Conservation (phyloP, 2,888 invertebrate genomes). For the Coelinius sp. region DNA sequence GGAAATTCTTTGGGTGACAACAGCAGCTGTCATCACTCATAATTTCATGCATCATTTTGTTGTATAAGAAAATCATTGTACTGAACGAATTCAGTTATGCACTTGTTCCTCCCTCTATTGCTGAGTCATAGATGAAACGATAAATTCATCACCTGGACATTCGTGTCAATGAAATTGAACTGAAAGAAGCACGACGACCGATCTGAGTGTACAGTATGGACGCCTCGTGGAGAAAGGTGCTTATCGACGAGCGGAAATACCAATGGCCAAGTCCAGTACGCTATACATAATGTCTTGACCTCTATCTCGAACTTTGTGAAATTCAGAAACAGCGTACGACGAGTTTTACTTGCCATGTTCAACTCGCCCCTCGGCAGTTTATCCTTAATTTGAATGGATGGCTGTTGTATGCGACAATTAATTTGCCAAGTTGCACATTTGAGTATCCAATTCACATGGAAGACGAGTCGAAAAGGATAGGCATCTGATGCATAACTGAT, state of each 20-base stretch:
- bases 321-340: slow-evolving; percentile 43
- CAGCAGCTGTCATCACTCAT: background rate
- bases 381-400: slow-evolving; percentile 40
- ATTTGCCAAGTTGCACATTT: background rate
- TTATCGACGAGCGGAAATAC: slow-evolving; percentile 50
- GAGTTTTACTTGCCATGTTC: slow-evolving; percentile 52
- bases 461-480: background rate
- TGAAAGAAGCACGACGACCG: slow-evolving; percentile 47
- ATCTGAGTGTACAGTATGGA: slow-evolving; percentile 46
- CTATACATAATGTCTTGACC: slow-evolving; percentile 7
- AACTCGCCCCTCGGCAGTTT: slow-evolving; percentile 46
- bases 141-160: background rate
- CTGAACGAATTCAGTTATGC: background rate
- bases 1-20: background rate
- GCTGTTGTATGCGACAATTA: background rate
- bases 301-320: slow-evolving; percentile 18
- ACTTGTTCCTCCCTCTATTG: background rate
- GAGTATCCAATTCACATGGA: background rate
- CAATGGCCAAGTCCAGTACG: slow-evolving; percentile 37
- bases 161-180: slow-evolving; percentile 28
- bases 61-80: too few relatives aligned
- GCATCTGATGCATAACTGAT: background rate
- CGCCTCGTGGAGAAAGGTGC: slow-evolving; percentile 51
- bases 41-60: background rate
- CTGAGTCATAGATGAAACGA: background rate